A percentile compares a stretch with the other conserved stretches of the same genome.
These are phyloP conservation scores for Trogon melanurus DNA, from an alignment of 2,113 vertebrate species.

Conservation along the genomic window DNA sequence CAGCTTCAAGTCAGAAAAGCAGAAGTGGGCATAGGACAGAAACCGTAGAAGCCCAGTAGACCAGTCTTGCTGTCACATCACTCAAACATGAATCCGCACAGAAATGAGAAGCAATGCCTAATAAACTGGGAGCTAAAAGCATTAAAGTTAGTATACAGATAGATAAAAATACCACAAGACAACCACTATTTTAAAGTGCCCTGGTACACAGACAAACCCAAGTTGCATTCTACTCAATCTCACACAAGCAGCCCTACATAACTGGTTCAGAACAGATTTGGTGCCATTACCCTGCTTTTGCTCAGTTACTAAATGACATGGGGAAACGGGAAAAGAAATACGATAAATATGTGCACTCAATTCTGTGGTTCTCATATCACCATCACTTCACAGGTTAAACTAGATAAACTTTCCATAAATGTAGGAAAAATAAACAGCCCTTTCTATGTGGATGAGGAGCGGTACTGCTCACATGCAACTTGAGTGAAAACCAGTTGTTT, in stretches of 20 bases:
- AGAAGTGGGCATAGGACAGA: fast-evolving
- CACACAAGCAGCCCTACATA: not conserved
- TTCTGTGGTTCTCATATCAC: not conserved
- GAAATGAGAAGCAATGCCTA: not conserved
- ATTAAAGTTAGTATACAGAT: not conserved
- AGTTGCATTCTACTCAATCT: not conserved
- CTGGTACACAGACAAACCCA: not conserved
- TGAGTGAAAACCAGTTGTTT: slow-evolving; percentile 7
- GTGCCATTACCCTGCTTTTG: not conserved
- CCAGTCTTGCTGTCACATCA: not conserved
- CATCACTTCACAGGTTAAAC: not conserved
- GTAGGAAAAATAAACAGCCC: not conserved
- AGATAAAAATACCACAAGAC: not conserved
- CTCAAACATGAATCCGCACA: not conserved
- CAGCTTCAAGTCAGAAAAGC: not conserved
- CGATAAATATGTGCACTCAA: not conserved
- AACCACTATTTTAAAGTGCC: not conserved
- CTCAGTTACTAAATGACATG: not conserved
- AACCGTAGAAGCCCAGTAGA: fast-evolving
- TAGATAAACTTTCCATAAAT: not conserved
- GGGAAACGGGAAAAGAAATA: not conserved
- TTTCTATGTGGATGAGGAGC: not conserved
- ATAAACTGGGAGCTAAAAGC: not conserved
- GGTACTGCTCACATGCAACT: not conserved
- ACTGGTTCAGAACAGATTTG: not conserved